A percentile compares a stretch with the other conserved stretches of the same genome.
These are phyloP conservation scores for Rhagonycha fulva DNA, from an alignment of 2,888 invertebrate species.

Conservation along the genomic window DNA sequence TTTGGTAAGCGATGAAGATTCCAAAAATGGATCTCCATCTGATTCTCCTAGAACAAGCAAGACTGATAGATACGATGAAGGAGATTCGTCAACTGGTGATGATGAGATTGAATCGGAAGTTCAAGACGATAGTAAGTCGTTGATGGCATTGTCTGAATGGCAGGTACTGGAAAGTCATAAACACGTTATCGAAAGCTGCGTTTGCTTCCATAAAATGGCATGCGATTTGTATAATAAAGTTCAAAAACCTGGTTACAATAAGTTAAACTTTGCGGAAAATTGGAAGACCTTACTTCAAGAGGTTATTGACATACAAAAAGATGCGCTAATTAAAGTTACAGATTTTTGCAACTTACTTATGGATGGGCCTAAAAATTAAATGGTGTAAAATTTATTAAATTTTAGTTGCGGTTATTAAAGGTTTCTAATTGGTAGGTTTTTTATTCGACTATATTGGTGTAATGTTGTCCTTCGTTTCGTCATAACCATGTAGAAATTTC, in stretches of 20 bases:
- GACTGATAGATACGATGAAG: background rate
- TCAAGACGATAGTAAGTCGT: constrained; percentile 57
- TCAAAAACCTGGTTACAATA: constrained; percentile 90
- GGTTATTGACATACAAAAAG: constrained; percentile 49
- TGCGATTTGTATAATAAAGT: constrained; percentile 77
- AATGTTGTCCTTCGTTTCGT: background rate
- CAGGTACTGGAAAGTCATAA: constrained; percentile 91
- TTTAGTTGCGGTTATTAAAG: background rate
- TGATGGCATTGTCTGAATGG: constrained; percentile 87
- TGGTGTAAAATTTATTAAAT: background rate
- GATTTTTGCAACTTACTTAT: constrained; percentile 46
- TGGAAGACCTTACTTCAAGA: constrained; percentile 49
- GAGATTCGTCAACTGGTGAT: constrained; percentile 19
- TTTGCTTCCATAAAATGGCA: constrained; percentile 74
- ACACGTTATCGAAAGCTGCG: constrained; percentile 73
- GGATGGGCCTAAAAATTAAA: background rate
- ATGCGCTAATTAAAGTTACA: constrained; percentile 46
- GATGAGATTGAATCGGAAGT: constrained; percentile 62
- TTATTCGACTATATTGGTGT: background rate
- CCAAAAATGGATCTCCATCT: background rate
- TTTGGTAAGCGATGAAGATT: constrained; percentile 56
- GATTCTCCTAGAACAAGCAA: background rate
- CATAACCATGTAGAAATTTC: background rate
- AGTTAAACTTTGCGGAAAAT: constrained; percentile 57
- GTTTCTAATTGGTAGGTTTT: background rate